Base-by-base conservation (phyloP, 2,888 invertebrate species). In the Latrodectus elegans region DNA sequence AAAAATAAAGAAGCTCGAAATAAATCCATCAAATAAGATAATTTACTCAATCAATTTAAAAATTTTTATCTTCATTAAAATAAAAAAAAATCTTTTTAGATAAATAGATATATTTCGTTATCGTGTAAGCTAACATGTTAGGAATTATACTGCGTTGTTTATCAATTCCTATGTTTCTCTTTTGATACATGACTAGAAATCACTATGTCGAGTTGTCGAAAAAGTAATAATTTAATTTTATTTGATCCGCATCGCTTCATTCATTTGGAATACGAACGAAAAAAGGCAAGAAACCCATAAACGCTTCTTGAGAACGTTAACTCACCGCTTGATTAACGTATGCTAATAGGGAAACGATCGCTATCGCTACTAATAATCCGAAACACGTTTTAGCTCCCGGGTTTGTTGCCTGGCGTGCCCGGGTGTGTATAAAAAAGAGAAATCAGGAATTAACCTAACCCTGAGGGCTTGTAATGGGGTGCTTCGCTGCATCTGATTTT, bases 351-450 rank as follows among this genome's bases (percentile, higher is more conserved):
- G 11, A n/a, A 8, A 8, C 12, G 71, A 84, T 84, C 77, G 53
- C 84, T 84, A 84, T 84, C 84, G 38, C 77, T 49, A 15, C 72
- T 77, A 72, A 84, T 84, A 84, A 84, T 84, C 76, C 77, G 14
- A 17, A 15, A 49, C 76, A 76, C 76, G 76, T 51, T 76, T 17
- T 12, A 17, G n/a, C 51, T 65, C 76, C 76, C 4, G 76, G 76
- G 49, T 15, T 14, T 8, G 22, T 22, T 65, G 52, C 71, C 67
- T 52, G 14, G 65, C 52, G 14, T 65, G 38, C 17, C n/a, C 73
- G 38, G 38, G 38, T 38, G 4, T 38, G 14, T 71, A 38, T 4
- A 11, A 10, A 38, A 10, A 38, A 38, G n/a, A 38, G n/a, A 51
- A 73, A n/a, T 17, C 15, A 73, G 38, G 38, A 52, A 73, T 52